phyloP scores from a whole-genome alignment of 2,888 invertebrate genomes.

The Piscicola geometra region DNA sequence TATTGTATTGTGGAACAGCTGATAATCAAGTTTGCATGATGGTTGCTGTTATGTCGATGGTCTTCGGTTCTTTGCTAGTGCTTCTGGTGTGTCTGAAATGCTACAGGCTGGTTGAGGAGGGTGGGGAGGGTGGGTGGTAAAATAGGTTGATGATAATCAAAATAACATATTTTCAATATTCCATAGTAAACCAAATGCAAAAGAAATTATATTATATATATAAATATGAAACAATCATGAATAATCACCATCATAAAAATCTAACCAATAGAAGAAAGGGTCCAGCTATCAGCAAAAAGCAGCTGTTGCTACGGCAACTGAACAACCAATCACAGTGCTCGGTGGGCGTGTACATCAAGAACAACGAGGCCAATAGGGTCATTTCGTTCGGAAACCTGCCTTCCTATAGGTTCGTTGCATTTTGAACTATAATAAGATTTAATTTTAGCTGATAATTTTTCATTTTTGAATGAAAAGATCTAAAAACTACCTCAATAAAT shows the following conservation, averaged over 20 bases:
- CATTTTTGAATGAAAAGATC: no score
- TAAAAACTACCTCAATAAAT: no score
- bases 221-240: neutral
- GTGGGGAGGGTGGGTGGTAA: neutral
- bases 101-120: slow-evolving; percentile 53
- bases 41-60: slow-evolving; percentile 56
- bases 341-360: neutral
- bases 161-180: no score
- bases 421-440: neutral
- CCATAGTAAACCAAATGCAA: no score
- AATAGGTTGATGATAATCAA: no score
- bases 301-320: neutral
- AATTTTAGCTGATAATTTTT: neutral
- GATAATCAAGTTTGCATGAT: slow-evolving; percentile 45
- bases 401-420: slow-evolving; percentile 55
- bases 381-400: slow-evolving; percentile 58
- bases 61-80: slow-evolving; percentile 54
- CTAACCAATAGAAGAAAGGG: neutral
- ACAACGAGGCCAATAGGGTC: slow-evolving; percentile 40
- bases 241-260: neutral
- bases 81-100: slow-evolving; percentile 56
- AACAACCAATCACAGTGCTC: neutral
- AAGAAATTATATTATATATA: no score
- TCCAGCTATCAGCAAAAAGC: slow-evolving; percentile 9
- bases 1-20: no score